Base-by-base conservation (phyloP, 2,797 vertebrate genomes). In the Gambusia yucatana region DNA sequence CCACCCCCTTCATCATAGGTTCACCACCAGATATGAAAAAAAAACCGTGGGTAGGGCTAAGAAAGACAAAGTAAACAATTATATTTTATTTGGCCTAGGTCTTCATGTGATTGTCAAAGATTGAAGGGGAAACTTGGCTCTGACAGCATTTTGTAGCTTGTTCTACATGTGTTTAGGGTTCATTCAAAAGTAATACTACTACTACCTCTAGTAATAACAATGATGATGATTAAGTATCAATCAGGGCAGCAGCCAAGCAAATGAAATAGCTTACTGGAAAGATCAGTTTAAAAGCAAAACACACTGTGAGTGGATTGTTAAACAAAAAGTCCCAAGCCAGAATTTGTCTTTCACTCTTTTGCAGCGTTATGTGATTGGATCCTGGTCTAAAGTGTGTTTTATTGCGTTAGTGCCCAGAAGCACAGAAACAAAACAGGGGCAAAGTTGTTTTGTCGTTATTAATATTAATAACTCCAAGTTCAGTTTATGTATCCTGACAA, bases 381-480 rank as follows among this genome's bases (percentile, higher is more conserved):
- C 41, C 11, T 0, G 1, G 11, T 41, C 11, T n/a, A 28, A 44
- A 70, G 41, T 43, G 39, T 11, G 41, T 25, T 16, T 44, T 44
- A 44, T 69, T 44, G 25, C 22, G 1, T 43, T 44, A 14, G 65
- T 44, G 39, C 6, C 67, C 11, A 70, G 67, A 70, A 70, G 41
- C 25, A 44, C 41, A 70, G 5, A 70, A 39, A 28, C 4, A n/a
- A 44, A 70, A 70, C 67, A 70, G 41, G 33, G 63, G 36, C 22
- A 67, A 25, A 13, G 4, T 41, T 67, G 36, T 67, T 65, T 65
- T 65, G 33, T 65, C 22, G 17, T 39, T 39, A 41, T 67, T 41
- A 41, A 41, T 67, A 67, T 67, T 67, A 41, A 67, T 41, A 70
- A 44, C 67, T n/a, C 22, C 41, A 70, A 44, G 13, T n/a, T 70